Evolutionary conservation across 2,797 vertebrate species (phyloP).

Genomic region (Neomorphus geoffroyi): DNA sequence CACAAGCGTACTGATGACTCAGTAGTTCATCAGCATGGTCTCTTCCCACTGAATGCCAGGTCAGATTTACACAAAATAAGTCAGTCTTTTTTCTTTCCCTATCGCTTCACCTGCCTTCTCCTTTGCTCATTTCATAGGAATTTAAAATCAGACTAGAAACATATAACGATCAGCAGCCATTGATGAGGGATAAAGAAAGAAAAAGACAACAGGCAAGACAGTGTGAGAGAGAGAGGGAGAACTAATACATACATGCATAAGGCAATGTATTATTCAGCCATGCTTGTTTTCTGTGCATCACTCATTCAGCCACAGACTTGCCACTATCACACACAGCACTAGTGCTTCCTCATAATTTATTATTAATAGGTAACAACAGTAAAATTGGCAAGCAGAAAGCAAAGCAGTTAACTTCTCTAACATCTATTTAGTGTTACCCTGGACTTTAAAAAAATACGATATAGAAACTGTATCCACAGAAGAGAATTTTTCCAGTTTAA

Average conservation of each 20-base stretch:
- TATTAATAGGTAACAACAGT: neutral
- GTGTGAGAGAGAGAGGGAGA: neutral
- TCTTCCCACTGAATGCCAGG: neutral
- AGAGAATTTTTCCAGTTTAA: neutral
- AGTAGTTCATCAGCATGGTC: neutral
- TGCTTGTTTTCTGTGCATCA: neutral
- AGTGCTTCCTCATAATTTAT: neutral
- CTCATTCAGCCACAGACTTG: neutral
- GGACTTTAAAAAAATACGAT: neutral
- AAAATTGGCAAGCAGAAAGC: neutral
- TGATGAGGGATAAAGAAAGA: neutral
- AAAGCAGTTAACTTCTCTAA: neutral
- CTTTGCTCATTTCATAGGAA: neutral
- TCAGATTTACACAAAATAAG: slow-evolving; percentile 2
- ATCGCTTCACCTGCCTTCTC: neutral
- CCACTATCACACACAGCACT: neutral
- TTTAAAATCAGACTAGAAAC: neutral
- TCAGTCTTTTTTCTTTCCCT: neutral
- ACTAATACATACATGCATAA: neutral
- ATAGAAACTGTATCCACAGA: neutral
- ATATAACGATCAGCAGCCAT: neutral
- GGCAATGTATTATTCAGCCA: neutral
- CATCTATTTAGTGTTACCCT: neutral
- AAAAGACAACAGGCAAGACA: neutral
- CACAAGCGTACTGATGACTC: neutral